Conservation (phyloP, 2,113 vertebrate genomes). For the Tor tambroides region DNA sequence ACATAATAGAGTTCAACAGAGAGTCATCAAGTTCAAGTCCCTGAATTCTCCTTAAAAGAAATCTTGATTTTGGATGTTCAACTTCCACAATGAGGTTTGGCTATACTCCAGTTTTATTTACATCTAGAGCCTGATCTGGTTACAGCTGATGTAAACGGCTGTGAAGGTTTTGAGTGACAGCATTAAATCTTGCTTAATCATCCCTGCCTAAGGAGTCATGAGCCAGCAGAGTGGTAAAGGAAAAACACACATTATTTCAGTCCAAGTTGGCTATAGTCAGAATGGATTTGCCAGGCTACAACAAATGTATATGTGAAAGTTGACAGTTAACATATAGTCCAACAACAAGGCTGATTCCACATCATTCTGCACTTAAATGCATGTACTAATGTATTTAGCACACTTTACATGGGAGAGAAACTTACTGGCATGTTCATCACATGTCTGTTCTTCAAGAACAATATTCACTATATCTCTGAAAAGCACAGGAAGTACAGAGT, state of each 20-base stretch:
- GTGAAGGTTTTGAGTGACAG: slow-evolving; percentile 16
- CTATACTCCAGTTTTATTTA: not conserved
- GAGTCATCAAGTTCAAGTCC: not conserved
- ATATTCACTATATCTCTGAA: not conserved
- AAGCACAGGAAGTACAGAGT: not conserved
- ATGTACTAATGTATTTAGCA: not conserved
- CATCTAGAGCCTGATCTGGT: not conserved
- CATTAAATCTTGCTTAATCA: slow-evolving; percentile 31
- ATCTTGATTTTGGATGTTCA: not conserved
- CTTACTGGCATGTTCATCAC: not conserved
- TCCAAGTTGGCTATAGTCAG: not conserved
- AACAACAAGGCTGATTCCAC: not conserved
- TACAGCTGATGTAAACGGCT: not conserved
- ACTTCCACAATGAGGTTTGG: not conserved
- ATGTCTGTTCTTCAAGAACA: not conserved
- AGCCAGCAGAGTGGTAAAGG: not conserved
- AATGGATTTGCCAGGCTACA: not conserved
- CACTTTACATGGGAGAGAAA: not conserved
- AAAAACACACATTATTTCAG: not conserved
- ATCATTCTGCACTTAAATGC: not conserved
- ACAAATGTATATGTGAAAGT: not conserved
- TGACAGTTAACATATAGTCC: not conserved
- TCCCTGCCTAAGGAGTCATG: slow-evolving; percentile 17
- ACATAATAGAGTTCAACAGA: not conserved
- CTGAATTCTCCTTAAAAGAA: not conserved